These are phyloP conservation scores for Pocillopora damicornis DNA, from an alignment of 64 coral and sea anemone species.

Conservation along the genomic window DNA sequence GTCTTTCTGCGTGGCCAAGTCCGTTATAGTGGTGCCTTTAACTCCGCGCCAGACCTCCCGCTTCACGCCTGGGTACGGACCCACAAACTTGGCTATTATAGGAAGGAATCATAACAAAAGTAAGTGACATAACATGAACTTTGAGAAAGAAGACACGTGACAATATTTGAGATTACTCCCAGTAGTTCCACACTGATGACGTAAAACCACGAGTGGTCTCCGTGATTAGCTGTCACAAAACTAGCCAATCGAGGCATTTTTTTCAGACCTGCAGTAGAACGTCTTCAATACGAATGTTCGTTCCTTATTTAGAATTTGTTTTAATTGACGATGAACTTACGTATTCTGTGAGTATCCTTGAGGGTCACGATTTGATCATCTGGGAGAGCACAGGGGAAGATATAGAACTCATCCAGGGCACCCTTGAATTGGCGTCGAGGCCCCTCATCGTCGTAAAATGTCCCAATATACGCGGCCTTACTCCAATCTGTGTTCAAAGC, in stretches of 20 bases:
- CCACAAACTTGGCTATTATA: conserved; percentile 48
- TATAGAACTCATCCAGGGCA: conserved; percentile 88
- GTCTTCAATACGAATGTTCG: too few species aligned
- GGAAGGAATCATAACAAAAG: not conserved
- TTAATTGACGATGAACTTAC: conserved; percentile 42
- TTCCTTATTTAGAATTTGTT: too few species aligned
- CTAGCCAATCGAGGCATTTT: too few species aligned
- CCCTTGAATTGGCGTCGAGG: conserved; percentile 62
- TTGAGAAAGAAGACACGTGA: not conserved
- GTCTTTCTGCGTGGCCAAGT: conserved; percentile 40
- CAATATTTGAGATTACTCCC: not conserved
- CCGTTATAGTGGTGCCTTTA: conserved; percentile 57
- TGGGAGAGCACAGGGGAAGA: conserved; percentile 78
- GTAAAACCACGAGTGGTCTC: too few species aligned
- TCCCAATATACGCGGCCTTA: conserved; percentile 67
- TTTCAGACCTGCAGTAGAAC: too few species aligned
- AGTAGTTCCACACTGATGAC: not conserved
- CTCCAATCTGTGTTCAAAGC: conserved; percentile 75
- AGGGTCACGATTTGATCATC: conserved; percentile 47
- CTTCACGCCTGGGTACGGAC: conserved; percentile 71
- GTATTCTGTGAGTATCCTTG: conserved; percentile 70
- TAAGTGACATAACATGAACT: not conserved
- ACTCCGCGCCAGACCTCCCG: conserved; percentile 80
- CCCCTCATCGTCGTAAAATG: conserved; percentile 52
- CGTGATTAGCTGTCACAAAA: too few species aligned